Percentiles rank a stretch among this genome's conserved stretches.
These are phyloP conservation scores for Vireo altiloquus DNA, from an alignment of 2,113 vertebrate genomes.

Conservation along the genomic window DNA sequence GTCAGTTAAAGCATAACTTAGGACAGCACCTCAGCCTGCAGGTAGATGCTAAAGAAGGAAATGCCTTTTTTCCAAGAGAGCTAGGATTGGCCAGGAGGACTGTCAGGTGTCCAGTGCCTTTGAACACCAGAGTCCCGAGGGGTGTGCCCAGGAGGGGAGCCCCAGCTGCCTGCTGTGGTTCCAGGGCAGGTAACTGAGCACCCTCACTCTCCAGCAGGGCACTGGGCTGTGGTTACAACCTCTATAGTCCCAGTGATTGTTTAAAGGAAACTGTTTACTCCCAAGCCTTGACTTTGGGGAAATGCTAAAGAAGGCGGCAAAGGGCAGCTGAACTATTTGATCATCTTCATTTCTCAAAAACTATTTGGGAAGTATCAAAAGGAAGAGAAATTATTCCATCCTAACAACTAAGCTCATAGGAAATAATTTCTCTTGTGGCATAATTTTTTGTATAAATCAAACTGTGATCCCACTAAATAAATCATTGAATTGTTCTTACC, in stretches of 20 bases:
- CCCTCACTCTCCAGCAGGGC: neutral
- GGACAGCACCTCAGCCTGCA: neutral
- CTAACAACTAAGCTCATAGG: neutral
- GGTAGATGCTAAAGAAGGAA: neutral
- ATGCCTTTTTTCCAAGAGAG: neutral
- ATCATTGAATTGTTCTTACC: neutral
- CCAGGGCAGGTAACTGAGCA: neutral
- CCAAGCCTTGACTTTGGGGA: neutral
- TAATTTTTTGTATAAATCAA: neutral
- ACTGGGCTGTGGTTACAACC: neutral
- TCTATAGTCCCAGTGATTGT: neutral
- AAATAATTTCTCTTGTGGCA: neutral
- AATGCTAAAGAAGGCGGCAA: neutral
- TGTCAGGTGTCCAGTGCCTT: neutral
- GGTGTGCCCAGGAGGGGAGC: neutral
- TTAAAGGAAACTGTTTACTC: neutral
- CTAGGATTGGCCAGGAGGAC: neutral
- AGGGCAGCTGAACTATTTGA: neutral
- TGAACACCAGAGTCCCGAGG: fast-evolving
- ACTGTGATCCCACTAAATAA: neutral
- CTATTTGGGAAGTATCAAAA: neutral
- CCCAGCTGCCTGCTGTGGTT: neutral
- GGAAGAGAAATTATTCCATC: neutral
- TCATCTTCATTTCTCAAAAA: neutral
- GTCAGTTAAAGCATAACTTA: neutral